These are phyloP conservation scores for Phocoena phocoena DNA, from an alignment of 2,113 vertebrate genomes.

Conservation along the genomic window DNA sequence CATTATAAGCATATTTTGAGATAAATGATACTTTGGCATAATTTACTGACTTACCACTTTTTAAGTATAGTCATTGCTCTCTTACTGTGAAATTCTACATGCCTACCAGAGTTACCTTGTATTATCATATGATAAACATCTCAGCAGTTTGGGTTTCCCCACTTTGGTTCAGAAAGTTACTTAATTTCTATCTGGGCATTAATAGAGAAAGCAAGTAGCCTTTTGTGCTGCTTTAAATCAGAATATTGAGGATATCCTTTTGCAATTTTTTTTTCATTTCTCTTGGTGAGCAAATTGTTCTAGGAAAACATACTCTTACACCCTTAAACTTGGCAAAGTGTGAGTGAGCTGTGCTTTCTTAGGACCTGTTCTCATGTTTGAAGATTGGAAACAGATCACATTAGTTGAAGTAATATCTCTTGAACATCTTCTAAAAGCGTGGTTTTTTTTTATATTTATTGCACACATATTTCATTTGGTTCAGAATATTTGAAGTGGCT, in stretches of 20 bases:
- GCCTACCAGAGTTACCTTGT: conserved; percentile 70
- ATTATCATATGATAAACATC: conserved; percentile 66
- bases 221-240: conserved; percentile 26
- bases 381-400: conserved; percentile 37
- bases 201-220: conserved; percentile 55
- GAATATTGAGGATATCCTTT: conserved; percentile 56
- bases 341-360: conserved; percentile 39
- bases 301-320: conserved; percentile 22
- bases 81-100: conserved; percentile 75
- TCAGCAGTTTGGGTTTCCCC: conserved; percentile 66
- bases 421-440: conserved; percentile 26
- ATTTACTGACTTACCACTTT: conserved; percentile 64
- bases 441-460: neutral
- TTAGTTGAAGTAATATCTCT: conserved; percentile 41
- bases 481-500: conserved; percentile 61
- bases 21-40: conserved; percentile 61
- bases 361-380: conserved; percentile 33
- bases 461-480: conserved; percentile 34
- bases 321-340: neutral
- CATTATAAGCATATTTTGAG: conserved; percentile 56
- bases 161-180: conserved; percentile 58
- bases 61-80: conserved; percentile 52
- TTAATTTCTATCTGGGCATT: conserved; percentile 66
- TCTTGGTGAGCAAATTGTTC: conserved; percentile 49
- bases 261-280: conserved; percentile 57